Percentiles rank a stretch among this genome's conserved stretches.
Evolutionary conservation across 2,797 vertebrate species (phyloP).

Genomic region (Enteromius thamalakanensis): DNA sequence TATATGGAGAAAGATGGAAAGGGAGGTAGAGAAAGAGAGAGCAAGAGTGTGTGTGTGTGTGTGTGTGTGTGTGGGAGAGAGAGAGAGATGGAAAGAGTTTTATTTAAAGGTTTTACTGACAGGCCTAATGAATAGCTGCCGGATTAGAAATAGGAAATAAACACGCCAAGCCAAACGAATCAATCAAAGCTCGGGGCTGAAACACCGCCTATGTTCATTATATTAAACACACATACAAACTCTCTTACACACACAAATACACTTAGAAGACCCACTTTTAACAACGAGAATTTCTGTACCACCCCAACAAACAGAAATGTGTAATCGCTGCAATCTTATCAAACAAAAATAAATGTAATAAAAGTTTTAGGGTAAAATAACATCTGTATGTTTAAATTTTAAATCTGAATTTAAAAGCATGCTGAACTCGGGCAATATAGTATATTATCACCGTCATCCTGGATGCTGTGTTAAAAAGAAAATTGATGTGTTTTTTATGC

Average conservation of each 20-base stretch:
- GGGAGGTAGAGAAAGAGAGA: not conserved
- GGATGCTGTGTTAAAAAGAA: conserved; percentile 14
- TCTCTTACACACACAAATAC: not conserved
- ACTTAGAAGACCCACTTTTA: not conserved
- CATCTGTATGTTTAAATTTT: not conserved
- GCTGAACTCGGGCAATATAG: not conserved
- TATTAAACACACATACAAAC: conserved; percentile 32
- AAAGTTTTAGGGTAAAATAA: not conserved
- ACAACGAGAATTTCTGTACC: not conserved
- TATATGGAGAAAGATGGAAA: not conserved
- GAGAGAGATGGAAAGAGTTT: conserved; percentile 22
- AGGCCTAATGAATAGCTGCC: conserved; percentile 48
- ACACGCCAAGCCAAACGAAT: conserved; percentile 45
- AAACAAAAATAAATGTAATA: not conserved
- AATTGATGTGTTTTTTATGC: conserved; percentile 16
- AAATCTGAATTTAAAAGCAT: not conserved
- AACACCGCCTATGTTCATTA: conserved; percentile 41
- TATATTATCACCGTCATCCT: conserved; percentile 1
- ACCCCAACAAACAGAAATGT: conserved; percentile 3
- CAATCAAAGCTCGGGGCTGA: conserved; percentile 42
- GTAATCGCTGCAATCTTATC: conserved; percentile 1
- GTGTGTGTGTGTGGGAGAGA: not conserved
- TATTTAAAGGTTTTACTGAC: conserved; percentile 49
- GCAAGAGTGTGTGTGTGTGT: no score
- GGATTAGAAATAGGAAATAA: conserved; percentile 52